Conservation (phyloP, 2,113 vertebrate species). For the Anarrhichthys ocellatus region DNA sequence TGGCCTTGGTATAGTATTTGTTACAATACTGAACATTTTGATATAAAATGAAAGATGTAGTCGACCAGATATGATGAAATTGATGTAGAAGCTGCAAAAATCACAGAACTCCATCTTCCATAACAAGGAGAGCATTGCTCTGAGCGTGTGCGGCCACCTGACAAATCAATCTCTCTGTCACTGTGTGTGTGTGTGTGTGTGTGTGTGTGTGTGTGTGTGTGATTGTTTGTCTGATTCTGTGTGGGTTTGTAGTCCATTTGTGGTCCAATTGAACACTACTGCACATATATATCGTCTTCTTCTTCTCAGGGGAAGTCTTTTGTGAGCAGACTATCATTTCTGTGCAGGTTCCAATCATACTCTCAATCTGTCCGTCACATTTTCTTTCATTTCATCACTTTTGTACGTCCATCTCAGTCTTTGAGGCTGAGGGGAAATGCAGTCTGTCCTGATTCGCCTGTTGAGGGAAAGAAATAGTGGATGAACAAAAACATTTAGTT, state of each 20-base stretch:
- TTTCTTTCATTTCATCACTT: constrained; percentile 11
- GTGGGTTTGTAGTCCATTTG: neutral
- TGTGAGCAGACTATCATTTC: neutral
- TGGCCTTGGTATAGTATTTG: neutral
- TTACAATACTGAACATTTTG: neutral
- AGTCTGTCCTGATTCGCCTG: neutral
- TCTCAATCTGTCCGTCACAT: neutral
- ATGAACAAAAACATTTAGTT: neutral
- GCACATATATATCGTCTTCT: constrained; percentile 20
- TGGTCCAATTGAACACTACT: constrained; percentile 19
- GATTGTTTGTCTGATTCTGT: neutral
- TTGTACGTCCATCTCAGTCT: constrained; percentile 8
- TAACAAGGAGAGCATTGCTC: neutral
- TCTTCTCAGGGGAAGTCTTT: constrained; percentile 47
- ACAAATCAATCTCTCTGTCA: constrained; percentile 54
- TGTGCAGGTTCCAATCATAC: neutral
- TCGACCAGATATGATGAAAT: neutral
- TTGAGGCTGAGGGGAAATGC: neutral
- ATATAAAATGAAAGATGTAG: neutral
- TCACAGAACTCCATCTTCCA: neutral
- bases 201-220: constrained; percentile 15
- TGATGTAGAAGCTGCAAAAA: neutral
- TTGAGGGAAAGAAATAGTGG: neutral
- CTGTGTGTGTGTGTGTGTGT: constrained; percentile 16
- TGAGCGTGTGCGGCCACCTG: constrained; percentile 30